phyloP scores from a whole-genome alignment of 2,797 vertebrate species.

The Anabacerthia variegaticeps region DNA sequence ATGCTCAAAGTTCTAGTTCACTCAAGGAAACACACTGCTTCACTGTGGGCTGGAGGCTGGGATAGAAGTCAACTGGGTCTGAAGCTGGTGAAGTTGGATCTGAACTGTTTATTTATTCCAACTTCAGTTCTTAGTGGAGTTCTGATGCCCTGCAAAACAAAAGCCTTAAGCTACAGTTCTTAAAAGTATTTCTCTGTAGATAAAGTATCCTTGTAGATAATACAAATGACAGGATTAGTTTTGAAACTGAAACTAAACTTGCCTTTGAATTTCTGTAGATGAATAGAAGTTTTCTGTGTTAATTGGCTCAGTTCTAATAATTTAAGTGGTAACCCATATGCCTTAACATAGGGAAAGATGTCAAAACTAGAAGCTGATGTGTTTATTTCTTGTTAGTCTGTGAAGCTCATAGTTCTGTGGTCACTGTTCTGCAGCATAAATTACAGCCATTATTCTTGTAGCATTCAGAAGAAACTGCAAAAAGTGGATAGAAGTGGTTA shows the following conservation, averaged over 20 bases:
- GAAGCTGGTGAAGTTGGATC: neutral
- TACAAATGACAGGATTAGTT: neutral
- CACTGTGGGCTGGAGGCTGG: neutral
- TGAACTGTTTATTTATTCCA: neutral
- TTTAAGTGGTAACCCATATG: neutral
- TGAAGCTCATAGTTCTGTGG: conserved; percentile 7
- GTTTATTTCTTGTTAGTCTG: neutral
- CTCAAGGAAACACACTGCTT: neutral
- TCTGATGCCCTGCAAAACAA: neutral
- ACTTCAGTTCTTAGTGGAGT: neutral
- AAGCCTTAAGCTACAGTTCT: neutral
- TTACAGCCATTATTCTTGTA: conserved; percentile 32
- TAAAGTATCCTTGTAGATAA: neutral
- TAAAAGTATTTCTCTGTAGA: neutral
- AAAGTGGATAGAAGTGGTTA: conserved; percentile 71
- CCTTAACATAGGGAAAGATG: neutral
- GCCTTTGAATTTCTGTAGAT: neutral
- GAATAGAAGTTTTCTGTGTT: neutral
- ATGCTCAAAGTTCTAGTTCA: neutral
- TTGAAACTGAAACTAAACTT: neutral
- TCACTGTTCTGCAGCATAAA: neutral
- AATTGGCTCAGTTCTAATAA: neutral
- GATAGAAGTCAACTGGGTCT: neutral
- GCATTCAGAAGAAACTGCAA: conserved; percentile 54
- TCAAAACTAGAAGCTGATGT: neutral